Percentiles rank a stretch among this genome's conserved stretches.
These are phyloP conservation scores for Oreonectes daqikongensis DNA, from an alignment of 2,797 vertebrate genomes.

Conservation along the genomic window DNA sequence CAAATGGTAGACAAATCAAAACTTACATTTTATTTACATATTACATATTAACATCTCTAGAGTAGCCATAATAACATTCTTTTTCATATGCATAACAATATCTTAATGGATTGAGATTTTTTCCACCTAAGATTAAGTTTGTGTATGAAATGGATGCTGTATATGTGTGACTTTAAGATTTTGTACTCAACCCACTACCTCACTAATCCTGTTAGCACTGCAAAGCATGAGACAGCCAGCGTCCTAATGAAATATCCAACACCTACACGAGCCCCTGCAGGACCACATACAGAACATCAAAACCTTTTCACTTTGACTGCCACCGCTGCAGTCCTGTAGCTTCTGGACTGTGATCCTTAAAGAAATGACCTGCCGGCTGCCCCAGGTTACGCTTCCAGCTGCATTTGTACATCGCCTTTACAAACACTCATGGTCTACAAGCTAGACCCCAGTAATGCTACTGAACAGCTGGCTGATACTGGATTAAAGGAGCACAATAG, in stretches of 20 bases:
- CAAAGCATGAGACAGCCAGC: not conserved
- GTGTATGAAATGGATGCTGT: not conserved
- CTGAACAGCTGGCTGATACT: not conserved
- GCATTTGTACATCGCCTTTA: not conserved
- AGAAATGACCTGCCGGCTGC: constrained; percentile 14
- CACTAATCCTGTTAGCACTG: not conserved
- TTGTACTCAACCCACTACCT: not conserved
- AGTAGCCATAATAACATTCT: too few relatives aligned
- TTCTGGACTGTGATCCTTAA: constrained; percentile 10
- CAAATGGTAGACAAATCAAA: too few relatives aligned
- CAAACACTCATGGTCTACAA: not conserved
- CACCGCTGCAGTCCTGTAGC: not conserved
- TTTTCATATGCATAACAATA: too few relatives aligned
- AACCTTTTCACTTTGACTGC: not conserved
- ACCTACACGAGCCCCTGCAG: not conserved
- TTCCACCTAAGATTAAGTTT: too few relatives aligned
- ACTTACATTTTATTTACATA: too few relatives aligned
- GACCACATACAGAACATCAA: not conserved
- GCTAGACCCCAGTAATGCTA: not conserved
- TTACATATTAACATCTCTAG: too few relatives aligned
- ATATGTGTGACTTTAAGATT: not conserved
- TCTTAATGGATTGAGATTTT: too few relatives aligned
- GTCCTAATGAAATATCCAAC: constrained; percentile 26
- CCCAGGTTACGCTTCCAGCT: not conserved
- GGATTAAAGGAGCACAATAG: not conserved